Conservation (phyloP, 2,888 invertebrate species). For the Syritta pipiens region DNA sequence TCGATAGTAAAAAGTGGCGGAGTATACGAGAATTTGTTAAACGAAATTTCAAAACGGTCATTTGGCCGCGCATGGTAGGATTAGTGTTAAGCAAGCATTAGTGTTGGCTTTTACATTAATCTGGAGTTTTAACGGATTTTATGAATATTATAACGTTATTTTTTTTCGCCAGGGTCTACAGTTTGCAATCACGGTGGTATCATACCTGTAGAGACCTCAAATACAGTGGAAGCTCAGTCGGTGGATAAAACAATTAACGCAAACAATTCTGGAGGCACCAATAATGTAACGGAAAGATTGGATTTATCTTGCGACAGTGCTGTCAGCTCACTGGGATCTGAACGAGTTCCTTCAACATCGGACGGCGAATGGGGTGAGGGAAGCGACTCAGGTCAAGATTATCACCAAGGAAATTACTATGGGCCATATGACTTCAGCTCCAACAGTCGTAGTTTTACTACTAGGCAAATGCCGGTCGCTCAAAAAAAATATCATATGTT, state of each 20-base stretch:
- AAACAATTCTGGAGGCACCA: slow-evolving; percentile 10
- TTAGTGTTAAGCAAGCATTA: no score
- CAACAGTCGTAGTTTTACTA: slow-evolving; percentile 78
- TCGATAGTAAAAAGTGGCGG: no score
- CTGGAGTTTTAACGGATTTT: no score
- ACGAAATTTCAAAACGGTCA: no score
- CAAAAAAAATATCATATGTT: slow-evolving; percentile 97
- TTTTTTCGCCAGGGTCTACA: slow-evolving; percentile 14
- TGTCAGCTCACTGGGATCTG: slow-evolving; percentile 95
- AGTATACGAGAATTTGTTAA: no score
- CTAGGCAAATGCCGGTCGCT: slow-evolving; percentile 84
- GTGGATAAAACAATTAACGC: slow-evolving; percentile 3
- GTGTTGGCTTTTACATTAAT: no score
- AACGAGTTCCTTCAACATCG: slow-evolving; percentile 91
- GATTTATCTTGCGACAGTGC: slow-evolving; percentile 95
- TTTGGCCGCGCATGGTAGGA: no score
- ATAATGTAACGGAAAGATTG: slow-evolving; percentile 82
- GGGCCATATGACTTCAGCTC: slow-evolving; percentile 86
- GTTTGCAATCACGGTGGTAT: slow-evolving; percentile 5
- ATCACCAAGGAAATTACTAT: slow-evolving; percentile 81
- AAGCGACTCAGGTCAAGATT: slow-evolving; percentile 91
- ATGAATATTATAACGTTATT: no score
- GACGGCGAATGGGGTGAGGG: slow-evolving; percentile 96
- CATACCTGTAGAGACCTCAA: neutral
- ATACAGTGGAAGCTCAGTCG: neutral